phyloP scores from a whole-genome alignment of 2,797 vertebrate genomes.

The Lagocephalus sceleratus region DNA sequence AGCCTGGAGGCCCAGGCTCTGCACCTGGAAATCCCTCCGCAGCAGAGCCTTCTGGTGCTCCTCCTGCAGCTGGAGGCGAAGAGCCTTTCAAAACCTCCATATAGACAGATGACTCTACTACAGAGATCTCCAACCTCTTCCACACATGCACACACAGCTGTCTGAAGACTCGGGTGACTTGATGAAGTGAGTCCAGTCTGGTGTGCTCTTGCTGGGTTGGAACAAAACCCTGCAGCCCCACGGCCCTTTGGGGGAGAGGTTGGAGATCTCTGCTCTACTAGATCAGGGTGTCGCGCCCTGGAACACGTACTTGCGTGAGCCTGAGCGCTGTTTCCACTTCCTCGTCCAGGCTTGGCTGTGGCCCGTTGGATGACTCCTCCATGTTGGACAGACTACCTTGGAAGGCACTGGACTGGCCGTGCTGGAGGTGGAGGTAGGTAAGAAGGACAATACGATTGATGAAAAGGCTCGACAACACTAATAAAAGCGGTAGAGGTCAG shows the following conservation, averaged over 20 bases:
- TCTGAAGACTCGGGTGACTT: too few relatives aligned
- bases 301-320: constrained; percentile 60
- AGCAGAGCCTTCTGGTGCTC: constrained; percentile 93
- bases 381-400: constrained; percentile 77
- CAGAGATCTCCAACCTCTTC: too few relatives aligned
- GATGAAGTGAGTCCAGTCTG: too few relatives aligned
- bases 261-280: too few relatives aligned
- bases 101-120: too few relatives aligned
- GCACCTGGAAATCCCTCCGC: constrained; percentile 90
- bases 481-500: background rate
- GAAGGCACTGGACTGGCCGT: constrained; percentile 77
- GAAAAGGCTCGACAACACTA: background rate
- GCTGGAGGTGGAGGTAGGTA: background rate
- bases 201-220: too few relatives aligned
- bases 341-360: constrained; percentile 82
- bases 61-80: constrained; percentile 81
- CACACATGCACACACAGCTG: too few relatives aligned
- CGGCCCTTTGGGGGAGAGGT: too few relatives aligned
- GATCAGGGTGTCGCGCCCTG: background rate
- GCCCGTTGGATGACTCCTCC: constrained; percentile 75
- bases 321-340: constrained; percentile 82
- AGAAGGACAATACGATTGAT: background rate
- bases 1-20: constrained; percentile 92
- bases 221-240: too few relatives aligned
- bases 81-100: background rate